phyloP scores from a whole-genome alignment of 64 coral and sea anemone species.

The Trachythela sp. region DNA sequence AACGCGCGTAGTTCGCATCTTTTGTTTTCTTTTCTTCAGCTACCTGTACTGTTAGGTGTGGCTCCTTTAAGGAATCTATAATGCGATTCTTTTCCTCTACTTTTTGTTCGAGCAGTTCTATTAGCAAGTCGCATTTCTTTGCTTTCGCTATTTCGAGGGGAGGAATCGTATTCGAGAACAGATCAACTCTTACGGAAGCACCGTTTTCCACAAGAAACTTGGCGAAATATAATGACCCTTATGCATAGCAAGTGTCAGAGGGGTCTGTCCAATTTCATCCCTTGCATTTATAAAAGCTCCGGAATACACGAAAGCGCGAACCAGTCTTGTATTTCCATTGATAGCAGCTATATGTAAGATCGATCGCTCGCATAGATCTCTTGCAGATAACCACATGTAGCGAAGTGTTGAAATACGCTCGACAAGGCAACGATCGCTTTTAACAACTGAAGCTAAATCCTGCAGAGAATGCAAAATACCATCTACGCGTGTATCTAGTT shows the following conservation, averaged over 20 bases:
- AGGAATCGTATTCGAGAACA: neutral
- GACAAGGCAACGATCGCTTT: neutral
- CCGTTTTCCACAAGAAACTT: neutral
- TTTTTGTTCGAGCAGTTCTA: neutral
- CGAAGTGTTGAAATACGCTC: neutral
- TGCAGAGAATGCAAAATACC: neutral
- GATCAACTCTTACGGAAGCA: neutral
- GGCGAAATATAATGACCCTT: neutral
- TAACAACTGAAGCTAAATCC: conserved; percentile 5
- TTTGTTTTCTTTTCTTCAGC: neutral
- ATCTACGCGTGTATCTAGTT: conserved; percentile 14
- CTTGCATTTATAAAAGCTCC: conserved; percentile 18
- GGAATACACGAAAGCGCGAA: neutral
- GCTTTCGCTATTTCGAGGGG: conserved; percentile 13
- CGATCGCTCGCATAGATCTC: conserved; percentile 17
- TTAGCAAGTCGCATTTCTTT: neutral
- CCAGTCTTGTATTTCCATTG: conserved; percentile 17
- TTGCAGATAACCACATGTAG: conserved; percentile 2
- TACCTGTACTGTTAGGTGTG: neutral
- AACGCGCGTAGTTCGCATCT: neutral
- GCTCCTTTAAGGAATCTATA: neutral
- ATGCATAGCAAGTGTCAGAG: neutral
- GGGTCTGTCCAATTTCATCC: conserved; percentile 35
- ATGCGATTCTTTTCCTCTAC: neutral
- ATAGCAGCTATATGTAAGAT: conserved; percentile 32